A percentile compares a stretch with the other conserved stretches of the same genome.
Conservation (phyloP, 1,140 invertebrate species). For the Vanessa tameamea region DNA sequence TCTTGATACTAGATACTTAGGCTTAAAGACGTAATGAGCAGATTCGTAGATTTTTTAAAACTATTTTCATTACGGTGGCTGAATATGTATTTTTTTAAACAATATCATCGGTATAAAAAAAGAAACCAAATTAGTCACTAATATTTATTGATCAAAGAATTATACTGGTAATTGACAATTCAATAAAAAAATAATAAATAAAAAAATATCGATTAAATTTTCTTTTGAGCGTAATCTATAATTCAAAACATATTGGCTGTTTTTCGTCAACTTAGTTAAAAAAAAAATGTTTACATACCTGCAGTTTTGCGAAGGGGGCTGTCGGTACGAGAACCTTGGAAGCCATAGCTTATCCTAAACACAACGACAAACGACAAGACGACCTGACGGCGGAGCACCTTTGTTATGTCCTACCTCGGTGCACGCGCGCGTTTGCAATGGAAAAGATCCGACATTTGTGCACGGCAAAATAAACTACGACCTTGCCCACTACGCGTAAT, state of each 20-base stretch:
- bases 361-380: slow-evolving; percentile 24
- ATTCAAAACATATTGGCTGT: slow-evolving; percentile 1
- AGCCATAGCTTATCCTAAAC: slow-evolving; percentile 56
- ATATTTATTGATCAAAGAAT: too few relatives aligned
- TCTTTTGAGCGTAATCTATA: too few relatives aligned
- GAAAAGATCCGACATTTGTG: slow-evolving; percentile 64
- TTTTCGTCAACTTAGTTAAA: not conserved
- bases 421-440: slow-evolving; percentile 61
- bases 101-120: too few relatives aligned
- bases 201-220: not conserved
- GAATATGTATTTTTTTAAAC: too few relatives aligned
- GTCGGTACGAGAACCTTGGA: slow-evolving; percentile 74
- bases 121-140: too few relatives aligned
- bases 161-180: too few relatives aligned
- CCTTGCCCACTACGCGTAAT: slow-evolving; percentile 69
- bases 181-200: not conserved
- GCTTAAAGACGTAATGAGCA: too few relatives aligned
- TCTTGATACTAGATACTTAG: too few relatives aligned
- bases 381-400: slow-evolving; percentile 31
- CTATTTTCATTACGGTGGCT: too few relatives aligned
- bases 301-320: slow-evolving; percentile 67
- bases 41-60: too few relatives aligned
- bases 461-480: slow-evolving; percentile 51
- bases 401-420: slow-evolving; percentile 58
- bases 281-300: slow-evolving; percentile 51